Evolutionary conservation across 2,113 vertebrate species (phyloP), one percentile per base, ranked within the genome.

Genomic region (Myotis yumanensis): DNA sequence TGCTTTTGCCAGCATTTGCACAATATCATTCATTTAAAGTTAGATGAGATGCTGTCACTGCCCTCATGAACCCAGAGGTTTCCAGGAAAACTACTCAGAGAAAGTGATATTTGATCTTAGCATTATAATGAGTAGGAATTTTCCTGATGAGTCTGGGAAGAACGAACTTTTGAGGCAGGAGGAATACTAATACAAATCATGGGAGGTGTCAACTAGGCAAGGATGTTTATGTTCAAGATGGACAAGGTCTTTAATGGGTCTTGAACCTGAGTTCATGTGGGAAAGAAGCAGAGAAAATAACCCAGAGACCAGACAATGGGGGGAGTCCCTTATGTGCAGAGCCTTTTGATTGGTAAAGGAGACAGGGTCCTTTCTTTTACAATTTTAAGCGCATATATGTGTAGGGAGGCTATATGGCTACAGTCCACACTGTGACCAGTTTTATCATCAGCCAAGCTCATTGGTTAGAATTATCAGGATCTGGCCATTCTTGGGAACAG

Each of bases 61-160:
- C 20, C n/a, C 28, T 80, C 4, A 17, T 16, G 52, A 94, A 81
- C 43, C 15, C 30, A 46, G 28, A 30, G 14, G 64, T 66, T 96
- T 94, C 66, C 2, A 73, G 62, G 68, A 86, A 95, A 37, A 62
- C 59, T 35, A 85, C 43, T 76, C 1, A 88, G 59, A 59, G 68
- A 93, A 92, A 83, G 35, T 48, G 30, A 59, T 22, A 75, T 93
- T 89, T 90, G 32, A 81, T 85, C 73, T 93, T n/a, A 85, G 54
- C 93, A 71, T 75, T 83, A 73, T 82, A 43, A 9, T 30, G 22
- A 68, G 20, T 62, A 84, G 25, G 57, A 81, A 66, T 72, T 89
- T 90, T 30, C 64, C n/a, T 79, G 22, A 11, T 51, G 8, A 93
- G 51, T 22, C 20, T 79, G 9, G 32, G n/a, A 12, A n/a, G 35